phyloP scores from a whole-genome alignment of 2,113 vertebrate genomes.

The Ammodytes dubius region DNA sequence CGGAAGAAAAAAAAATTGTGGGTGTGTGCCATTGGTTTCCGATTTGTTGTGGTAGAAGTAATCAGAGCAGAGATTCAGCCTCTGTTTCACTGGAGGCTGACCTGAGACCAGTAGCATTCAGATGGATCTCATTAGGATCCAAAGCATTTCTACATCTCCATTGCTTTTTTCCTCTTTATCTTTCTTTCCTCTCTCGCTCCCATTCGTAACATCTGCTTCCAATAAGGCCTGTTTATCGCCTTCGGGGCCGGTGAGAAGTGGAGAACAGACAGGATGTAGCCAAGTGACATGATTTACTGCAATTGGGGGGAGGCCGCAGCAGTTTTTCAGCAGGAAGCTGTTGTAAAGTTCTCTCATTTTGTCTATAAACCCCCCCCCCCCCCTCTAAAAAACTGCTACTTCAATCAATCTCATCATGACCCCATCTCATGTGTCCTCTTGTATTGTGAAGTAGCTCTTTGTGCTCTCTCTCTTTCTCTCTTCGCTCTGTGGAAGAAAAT shows the following conservation, averaged over 20 bases:
- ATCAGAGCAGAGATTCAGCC: constrained; percentile 1
- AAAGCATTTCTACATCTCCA: background rate
- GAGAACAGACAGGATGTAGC: constrained; percentile 75
- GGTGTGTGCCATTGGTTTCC: background rate
- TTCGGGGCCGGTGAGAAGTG: constrained; percentile 64
- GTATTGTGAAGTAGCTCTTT: constrained; percentile 60
- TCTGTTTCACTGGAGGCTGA: constrained; percentile 16
- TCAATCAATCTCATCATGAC: constrained; percentile 54
- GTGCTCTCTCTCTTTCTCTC: constrained; percentile 41
- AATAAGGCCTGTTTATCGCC: constrained; percentile 67
- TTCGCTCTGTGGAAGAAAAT: constrained; percentile 1
- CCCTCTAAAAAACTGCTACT: constrained; percentile 32
- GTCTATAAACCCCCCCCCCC: background rate
- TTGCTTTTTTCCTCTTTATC: background rate
- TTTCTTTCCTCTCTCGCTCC: constrained; percentile 10
- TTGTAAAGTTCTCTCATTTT: constrained; percentile 44
- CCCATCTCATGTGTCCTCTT: constrained; percentile 21
- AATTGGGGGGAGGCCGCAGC: constrained; percentile 19
- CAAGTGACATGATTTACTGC: constrained; percentile 70
- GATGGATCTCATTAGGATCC: constrained; percentile 18
- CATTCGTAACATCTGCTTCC: constrained; percentile 73
- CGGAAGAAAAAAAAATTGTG: background rate
- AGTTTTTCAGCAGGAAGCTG: constrained; percentile 38
- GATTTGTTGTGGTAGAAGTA: background rate
- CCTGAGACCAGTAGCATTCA: constrained; percentile 33